A percentile compares a stretch with the other conserved stretches of the same genome.
Conservation (phyloP, 2,888 invertebrate genomes). For the Leucoptera coffeella region DNA sequence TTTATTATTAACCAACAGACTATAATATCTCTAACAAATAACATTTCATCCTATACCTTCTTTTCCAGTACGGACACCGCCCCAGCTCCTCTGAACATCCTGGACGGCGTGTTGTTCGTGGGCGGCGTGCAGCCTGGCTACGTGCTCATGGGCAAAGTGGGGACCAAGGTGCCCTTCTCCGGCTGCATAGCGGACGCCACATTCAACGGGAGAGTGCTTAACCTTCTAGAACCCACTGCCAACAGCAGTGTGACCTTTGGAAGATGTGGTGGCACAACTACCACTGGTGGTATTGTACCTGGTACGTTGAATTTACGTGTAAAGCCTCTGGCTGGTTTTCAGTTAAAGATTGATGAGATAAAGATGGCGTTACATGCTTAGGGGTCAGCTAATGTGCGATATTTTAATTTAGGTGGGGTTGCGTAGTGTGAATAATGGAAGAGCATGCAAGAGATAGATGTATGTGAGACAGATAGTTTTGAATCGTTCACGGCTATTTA, state of each 20-base stretch:
- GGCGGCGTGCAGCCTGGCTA: constrained; percentile 73
- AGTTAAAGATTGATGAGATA: too few species aligned
- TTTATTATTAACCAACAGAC: too few species aligned
- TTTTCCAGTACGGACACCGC: constrained; percentile 40
- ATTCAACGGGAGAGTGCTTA: constrained; percentile 63
- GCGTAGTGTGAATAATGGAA: too few species aligned
- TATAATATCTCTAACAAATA: too few species aligned
- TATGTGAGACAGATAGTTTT: too few species aligned
- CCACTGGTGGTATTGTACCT: constrained; percentile 25
- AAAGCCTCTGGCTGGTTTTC: too few species aligned
- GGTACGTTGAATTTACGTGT: too few species aligned
- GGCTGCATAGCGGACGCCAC: constrained; percentile 94
- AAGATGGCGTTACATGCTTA: too few species aligned
- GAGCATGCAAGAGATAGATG: too few species aligned
- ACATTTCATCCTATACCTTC: not conserved
- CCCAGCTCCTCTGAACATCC: constrained; percentile 56
- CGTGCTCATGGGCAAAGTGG: constrained; percentile 46
- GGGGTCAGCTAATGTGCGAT: too few species aligned
- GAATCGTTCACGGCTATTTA: too few species aligned
- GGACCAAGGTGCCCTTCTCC: constrained; percentile 60
- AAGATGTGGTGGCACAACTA: constrained; percentile 21
- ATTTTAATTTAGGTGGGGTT: too few species aligned
- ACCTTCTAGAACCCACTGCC: constrained; percentile 24
- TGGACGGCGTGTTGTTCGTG: constrained; percentile 71
- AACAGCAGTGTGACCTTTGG: constrained; percentile 24